These are phyloP conservation scores for Xiphophorus hellerii DNA, from an alignment of 2,113 vertebrate species.

Conservation along the genomic window DNA sequence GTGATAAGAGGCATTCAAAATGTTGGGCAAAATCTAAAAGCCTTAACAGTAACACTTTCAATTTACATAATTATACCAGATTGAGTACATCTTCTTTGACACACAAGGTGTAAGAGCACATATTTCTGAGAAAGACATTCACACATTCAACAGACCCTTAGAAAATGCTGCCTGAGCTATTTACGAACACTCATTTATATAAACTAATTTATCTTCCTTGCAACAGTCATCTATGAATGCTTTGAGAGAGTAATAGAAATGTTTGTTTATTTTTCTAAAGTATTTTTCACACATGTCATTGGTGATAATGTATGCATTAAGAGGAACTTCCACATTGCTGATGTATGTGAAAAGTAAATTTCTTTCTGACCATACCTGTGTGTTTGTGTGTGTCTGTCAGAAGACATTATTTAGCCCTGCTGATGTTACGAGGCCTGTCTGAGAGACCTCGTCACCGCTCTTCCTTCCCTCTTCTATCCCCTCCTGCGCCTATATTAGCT, in stretches of 20 bases:
- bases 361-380: constrained; percentile 8
- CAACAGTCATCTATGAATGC: constrained; percentile 4
- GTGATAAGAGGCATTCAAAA: constrained; percentile 45
- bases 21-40: constrained; percentile 40
- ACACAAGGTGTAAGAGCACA: constrained; percentile 8
- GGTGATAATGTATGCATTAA: neutral
- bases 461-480: constrained; percentile 40
- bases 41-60: constrained; percentile 41
- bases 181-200: neutral
- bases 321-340: neutral
- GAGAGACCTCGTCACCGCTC: constrained; percentile 42
- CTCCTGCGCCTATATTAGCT: constrained; percentile 73
- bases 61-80: constrained; percentile 57
- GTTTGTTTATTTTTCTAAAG: neutral
- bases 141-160: constrained; percentile 6
- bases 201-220: neutral
- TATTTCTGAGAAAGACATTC: neutral
- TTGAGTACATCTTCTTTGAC: constrained; percentile 36
- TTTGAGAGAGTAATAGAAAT: neutral
- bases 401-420: constrained; percentile 56
- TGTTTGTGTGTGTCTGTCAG: constrained; percentile 33
- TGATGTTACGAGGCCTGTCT: constrained; percentile 57
- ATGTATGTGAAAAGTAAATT: constrained; percentile 1
- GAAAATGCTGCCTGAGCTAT: constrained; percentile 1
- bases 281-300: neutral